These are phyloP conservation scores for Propithecus perrieri DNA, from an alignment of 2,797 vertebrate species.

Conservation along the genomic window DNA sequence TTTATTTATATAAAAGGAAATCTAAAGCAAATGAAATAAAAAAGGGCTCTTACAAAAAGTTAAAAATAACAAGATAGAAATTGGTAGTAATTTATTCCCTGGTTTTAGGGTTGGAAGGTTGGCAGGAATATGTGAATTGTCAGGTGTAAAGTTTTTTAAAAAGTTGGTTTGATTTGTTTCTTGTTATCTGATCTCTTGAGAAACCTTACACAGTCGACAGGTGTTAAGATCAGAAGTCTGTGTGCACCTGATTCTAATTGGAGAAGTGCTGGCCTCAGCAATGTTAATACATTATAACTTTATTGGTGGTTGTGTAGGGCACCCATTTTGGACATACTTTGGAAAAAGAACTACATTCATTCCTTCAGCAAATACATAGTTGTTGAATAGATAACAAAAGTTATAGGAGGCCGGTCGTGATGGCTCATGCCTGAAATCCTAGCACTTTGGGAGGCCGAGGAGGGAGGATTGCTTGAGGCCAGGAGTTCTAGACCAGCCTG, in stretches of 20 bases:
- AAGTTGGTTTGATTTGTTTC: constrained; percentile 16
- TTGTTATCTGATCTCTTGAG: background rate
- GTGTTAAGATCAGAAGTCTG: background rate
- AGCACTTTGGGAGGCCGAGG: background rate
- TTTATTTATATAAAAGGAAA: background rate
- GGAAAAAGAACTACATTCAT: background rate
- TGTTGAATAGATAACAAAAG: background rate
- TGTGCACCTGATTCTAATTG: background rate
- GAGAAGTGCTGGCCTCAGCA: background rate
- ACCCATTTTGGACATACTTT: background rate
- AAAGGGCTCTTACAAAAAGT: background rate
- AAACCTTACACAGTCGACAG: background rate
- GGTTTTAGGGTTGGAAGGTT: background rate
- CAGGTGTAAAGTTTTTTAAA: background rate
- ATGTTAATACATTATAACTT: background rate
- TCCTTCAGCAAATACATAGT: background rate
- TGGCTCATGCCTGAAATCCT: background rate
- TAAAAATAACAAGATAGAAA: background rate
- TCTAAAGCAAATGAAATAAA: background rate
- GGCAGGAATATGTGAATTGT: background rate
- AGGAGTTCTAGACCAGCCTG: background rate
- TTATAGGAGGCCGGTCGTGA: background rate
- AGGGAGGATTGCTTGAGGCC: background rate
- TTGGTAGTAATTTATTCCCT: constrained; percentile 3
- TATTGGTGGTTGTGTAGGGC: background rate